A percentile compares a stretch with the other conserved stretches of the same genome.
Conservation (phyloP, 2,888 invertebrate species). For the Arctia plantaginis region DNA sequence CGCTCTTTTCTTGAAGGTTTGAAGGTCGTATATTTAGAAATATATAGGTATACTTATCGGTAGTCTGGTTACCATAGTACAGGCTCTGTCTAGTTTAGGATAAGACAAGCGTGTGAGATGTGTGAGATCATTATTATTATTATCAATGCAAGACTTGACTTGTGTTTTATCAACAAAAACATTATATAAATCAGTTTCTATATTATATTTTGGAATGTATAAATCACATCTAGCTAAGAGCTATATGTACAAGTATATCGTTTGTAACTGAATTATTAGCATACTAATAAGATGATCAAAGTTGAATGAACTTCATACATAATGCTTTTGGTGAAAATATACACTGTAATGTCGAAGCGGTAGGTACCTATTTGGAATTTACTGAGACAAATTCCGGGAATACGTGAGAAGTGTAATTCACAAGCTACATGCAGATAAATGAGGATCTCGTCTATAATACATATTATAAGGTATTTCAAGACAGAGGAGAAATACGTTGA, state of each 20-base stretch:
- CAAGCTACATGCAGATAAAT: background rate
- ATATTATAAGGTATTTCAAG: background rate
- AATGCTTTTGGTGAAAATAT: background rate
- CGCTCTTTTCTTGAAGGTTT: too few species aligned
- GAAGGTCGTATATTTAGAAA: too few species aligned
- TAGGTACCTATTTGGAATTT: background rate
- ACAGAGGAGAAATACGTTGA: background rate
- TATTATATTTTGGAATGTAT: background rate
- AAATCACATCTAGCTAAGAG: too few species aligned
- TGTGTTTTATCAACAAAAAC: background rate
- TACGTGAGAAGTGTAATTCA: background rate
- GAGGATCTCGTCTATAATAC: background rate
- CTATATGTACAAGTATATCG: background rate
- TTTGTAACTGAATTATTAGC: background rate
- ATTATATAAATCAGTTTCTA: background rate
- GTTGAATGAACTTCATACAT: background rate
- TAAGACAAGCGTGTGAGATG: too few species aligned
- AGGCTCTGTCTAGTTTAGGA: too few species aligned
- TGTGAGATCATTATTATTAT: too few species aligned
- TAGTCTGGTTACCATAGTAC: too few species aligned
- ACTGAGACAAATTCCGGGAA: background rate
- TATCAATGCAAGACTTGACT: background rate
- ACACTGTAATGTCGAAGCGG: background rate
- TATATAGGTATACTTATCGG: too few species aligned
- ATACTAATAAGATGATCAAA: background rate